phyloP scores from a whole-genome alignment of 2,797 vertebrate species.

The Rousettus madagascariensis region DNA sequence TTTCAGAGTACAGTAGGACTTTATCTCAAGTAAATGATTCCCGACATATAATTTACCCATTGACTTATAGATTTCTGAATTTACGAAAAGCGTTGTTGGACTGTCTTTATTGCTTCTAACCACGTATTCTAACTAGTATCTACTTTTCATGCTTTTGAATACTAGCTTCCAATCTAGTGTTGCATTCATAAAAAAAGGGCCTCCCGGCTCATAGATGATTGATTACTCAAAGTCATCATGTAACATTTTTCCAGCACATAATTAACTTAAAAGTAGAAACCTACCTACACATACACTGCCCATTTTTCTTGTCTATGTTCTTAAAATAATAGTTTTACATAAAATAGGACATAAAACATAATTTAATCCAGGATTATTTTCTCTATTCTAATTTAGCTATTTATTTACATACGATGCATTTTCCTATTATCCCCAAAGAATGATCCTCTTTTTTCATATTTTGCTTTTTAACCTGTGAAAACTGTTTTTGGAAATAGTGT shows the following conservation, averaged over 20 bases:
- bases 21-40: neutral
- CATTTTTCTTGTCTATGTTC: neutral
- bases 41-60: neutral
- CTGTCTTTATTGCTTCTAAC: neutral
- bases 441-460: neutral
- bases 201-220: neutral
- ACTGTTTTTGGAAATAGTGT: neutral
- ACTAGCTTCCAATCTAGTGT: neutral
- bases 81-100: neutral
- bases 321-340: neutral
- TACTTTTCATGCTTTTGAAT: neutral
- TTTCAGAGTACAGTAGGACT: neutral
- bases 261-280: neutral
- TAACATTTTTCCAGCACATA: neutral
- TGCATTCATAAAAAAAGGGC: neutral
- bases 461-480: constrained; percentile 25
- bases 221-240: neutral
- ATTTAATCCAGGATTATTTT: neutral
- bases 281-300: neutral
- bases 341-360: neutral
- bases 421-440: neutral
- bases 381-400: neutral
- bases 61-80: neutral
- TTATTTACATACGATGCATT: neutral
- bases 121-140: neutral